Percentiles rank a stretch among this genome's conserved stretches.
Evolutionary conservation across 2,888 invertebrate genomes (phyloP).

Genomic region (Clitarchus hookeri): DNA sequence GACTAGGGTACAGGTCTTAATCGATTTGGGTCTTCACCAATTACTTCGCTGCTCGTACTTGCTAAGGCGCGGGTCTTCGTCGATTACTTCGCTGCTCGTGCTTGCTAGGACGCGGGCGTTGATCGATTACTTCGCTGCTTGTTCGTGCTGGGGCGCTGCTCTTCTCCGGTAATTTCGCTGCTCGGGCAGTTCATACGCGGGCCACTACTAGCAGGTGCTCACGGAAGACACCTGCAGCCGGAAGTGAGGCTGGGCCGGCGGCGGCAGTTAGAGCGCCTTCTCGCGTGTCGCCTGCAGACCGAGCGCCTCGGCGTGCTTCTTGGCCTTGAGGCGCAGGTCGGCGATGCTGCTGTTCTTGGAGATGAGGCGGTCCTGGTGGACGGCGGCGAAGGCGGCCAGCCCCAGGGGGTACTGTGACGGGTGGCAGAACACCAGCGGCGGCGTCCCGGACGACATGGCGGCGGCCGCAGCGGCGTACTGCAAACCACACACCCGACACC

Average conservation of each 20-base stretch:
- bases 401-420: slow-evolving; percentile 73
- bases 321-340: slow-evolving; percentile 89
- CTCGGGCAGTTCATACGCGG: not conserved
- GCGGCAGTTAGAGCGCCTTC: slow-evolving; percentile 39
- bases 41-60: not conserved
- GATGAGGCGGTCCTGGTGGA: slow-evolving; percentile 58
- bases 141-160: no score
- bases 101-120: no score
- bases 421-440: slow-evolving; percentile 63
- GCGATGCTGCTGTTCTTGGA: slow-evolving; percentile 92
- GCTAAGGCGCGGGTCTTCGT: not conserved
- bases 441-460: slow-evolving; percentile 57
- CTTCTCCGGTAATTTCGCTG: no score
- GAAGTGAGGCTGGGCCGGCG: not conserved
- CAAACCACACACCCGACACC: not conserved
- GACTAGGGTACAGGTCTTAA: not conserved
- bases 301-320: slow-evolving; percentile 88
- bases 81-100: no score
- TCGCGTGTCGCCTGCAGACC: slow-evolving; percentile 53
- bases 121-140: no score
- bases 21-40: no score
- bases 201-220: not conserved
- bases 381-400: slow-evolving; percentile 79
- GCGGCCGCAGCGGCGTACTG: slow-evolving; percentile 70
- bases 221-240: not conserved